Evolutionary conservation across 2,888 invertebrate species (phyloP).

Genomic region (Tortrix viridana): DNA sequence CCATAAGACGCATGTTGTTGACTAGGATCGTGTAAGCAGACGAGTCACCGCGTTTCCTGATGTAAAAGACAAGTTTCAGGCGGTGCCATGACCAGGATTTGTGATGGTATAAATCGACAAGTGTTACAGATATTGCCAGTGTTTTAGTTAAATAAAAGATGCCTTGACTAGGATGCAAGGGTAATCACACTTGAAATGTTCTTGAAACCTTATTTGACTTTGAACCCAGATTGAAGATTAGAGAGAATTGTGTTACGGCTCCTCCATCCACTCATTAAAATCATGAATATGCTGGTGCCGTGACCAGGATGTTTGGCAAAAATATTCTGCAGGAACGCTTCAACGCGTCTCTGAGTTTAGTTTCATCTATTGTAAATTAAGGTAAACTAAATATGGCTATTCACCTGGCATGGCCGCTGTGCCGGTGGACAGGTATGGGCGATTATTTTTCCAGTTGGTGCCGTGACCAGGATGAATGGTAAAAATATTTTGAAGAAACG

Average conservation of each 20-base stretch:
- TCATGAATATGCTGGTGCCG: neutral
- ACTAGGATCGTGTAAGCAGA: conserved; percentile 94
- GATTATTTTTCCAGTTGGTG: too few relatives aligned
- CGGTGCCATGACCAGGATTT: neutral
- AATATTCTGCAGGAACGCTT: too few relatives aligned
- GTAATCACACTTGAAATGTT: too few relatives aligned
- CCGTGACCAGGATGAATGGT: neutral
- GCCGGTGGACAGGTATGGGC: conserved; percentile 86
- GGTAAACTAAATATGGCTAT: too few relatives aligned
- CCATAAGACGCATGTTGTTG: conserved; percentile 97
- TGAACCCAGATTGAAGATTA: too few relatives aligned
- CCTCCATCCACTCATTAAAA: too few relatives aligned
- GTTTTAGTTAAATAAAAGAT: neutral
- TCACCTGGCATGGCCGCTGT: too few relatives aligned
- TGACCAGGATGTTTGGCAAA: neutral
- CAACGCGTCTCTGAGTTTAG: too few relatives aligned
- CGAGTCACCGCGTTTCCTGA: conserved; percentile 86
- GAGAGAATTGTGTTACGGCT: too few relatives aligned
- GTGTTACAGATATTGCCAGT: neutral
- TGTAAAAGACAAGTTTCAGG: neutral
- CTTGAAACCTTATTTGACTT: too few relatives aligned
- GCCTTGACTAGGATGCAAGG: neutral
- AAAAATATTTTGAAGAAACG: too few relatives aligned
- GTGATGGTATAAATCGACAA: neutral
- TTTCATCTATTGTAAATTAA: too few relatives aligned